phyloP scores from a whole-genome alignment of 2,113 vertebrate genomes.

The Cygnus buccinator region DNA sequence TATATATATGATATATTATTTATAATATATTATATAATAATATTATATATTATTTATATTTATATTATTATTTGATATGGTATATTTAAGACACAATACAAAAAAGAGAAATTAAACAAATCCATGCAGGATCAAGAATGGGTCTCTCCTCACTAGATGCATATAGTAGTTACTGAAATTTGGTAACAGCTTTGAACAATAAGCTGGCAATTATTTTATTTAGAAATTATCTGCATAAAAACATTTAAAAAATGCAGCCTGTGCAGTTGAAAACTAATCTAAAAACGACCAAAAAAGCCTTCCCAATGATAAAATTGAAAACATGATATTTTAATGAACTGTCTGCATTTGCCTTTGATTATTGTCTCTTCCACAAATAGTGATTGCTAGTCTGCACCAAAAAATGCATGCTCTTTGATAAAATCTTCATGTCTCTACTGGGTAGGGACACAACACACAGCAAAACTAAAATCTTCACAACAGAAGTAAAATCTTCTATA shows the following conservation, averaged over 20 bases:
- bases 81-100: background rate
- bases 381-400: background rate
- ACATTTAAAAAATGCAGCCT: accelerated
- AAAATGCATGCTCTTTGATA: background rate
- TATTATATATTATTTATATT: no score
- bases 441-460: background rate
- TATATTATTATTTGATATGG: no score
- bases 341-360: background rate
- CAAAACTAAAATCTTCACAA: background rate
- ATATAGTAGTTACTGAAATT: background rate
- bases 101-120: background rate
- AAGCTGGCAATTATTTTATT: background rate
- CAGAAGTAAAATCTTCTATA: background rate
- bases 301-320: background rate
- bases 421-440: background rate
- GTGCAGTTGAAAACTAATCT: background rate
- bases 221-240: background rate
- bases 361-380: background rate
- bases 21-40: no score
- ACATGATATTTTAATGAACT: background rate
- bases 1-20: no score
- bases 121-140: background rate
- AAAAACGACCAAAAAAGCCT: background rate
- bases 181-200: background rate
- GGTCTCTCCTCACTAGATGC: background rate